Conservation (phyloP, 2,797 vertebrate genomes). For the Anguilla megastoma region DNA sequence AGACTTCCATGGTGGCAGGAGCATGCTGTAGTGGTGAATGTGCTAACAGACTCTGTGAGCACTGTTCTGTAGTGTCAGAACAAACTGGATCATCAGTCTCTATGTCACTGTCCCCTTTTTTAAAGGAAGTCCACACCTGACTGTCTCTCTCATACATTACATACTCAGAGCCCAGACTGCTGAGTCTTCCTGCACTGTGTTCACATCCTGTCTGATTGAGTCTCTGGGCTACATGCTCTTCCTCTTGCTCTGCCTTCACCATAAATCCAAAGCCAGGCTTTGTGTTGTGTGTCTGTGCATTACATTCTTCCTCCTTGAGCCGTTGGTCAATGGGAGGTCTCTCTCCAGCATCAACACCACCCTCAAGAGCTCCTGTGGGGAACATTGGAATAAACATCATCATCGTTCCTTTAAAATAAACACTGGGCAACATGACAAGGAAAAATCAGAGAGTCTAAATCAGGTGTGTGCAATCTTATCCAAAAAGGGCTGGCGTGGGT, state of each 20-base stretch:
- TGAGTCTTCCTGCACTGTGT: constrained; percentile 54
- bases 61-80: constrained; percentile 49
- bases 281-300: not conserved
- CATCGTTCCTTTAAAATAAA: too few species aligned
- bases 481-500: too few species aligned
- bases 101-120: constrained; percentile 58
- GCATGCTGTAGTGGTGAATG: not conserved
- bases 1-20: constrained; percentile 6
- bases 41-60: constrained; percentile 2
- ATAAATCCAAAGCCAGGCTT: not conserved
- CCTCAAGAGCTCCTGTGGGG: not conserved
- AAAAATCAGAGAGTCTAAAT: too few species aligned
- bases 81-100: constrained; percentile 66
- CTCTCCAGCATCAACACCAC: not conserved
- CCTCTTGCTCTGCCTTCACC: constrained; percentile 18
- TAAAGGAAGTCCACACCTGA: constrained; percentile 68
- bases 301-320: not conserved
- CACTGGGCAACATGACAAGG: too few species aligned
- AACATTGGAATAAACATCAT: not conserved
- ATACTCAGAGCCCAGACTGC: constrained; percentile 51
- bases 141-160: constrained; percentile 61
- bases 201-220: constrained; percentile 59
- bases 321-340: not conserved
- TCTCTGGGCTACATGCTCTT: constrained; percentile 4
- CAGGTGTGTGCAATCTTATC: too few species aligned